phyloP scores from a whole-genome alignment of 2,113 vertebrate genomes.

The Euleptes europaea region DNA sequence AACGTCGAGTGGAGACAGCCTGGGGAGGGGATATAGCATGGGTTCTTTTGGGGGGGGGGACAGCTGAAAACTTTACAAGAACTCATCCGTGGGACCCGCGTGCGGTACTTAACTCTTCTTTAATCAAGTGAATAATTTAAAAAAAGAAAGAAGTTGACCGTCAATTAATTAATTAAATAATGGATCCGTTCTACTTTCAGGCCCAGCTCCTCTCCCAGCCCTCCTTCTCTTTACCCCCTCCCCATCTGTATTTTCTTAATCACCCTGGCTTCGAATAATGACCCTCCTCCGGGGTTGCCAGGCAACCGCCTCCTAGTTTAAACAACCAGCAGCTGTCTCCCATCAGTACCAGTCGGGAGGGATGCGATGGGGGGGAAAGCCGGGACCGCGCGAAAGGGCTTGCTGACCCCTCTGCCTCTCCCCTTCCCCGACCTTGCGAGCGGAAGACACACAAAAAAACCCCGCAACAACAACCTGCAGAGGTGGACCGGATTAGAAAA shows the following conservation, averaged over 20 bases:
- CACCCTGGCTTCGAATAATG: constrained; percentile 81
- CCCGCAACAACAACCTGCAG: background rate
- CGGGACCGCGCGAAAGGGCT: background rate
- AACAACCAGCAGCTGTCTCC: constrained; percentile 78
- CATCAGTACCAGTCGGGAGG: constrained; percentile 54
- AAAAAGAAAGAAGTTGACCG: constrained; percentile 79
- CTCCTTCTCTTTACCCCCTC: constrained; percentile 9
- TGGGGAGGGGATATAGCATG: rapidly evolving
- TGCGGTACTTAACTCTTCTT: constrained; percentile 77
- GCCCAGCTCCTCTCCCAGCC: background rate
- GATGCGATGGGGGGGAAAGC: constrained; percentile 38
- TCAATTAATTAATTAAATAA: constrained; percentile 84
- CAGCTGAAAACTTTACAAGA: background rate
- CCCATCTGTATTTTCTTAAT: constrained; percentile 69
- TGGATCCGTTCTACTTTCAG: constrained; percentile 77
- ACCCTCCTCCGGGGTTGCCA: constrained; percentile 81
- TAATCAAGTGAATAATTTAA: constrained; percentile 81
- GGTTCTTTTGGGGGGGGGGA: background rate
- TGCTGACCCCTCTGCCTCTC: constrained; percentile 15
- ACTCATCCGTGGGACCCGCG: no score
- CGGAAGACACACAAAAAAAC: background rate
- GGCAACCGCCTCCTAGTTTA: constrained; percentile 78
- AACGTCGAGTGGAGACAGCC: rapidly evolving
- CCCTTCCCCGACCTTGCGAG: background rate
- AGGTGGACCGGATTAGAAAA: background rate